Conservation (phyloP, 2,797 vertebrate genomes). For the Knipowitschia caucasica region DNA sequence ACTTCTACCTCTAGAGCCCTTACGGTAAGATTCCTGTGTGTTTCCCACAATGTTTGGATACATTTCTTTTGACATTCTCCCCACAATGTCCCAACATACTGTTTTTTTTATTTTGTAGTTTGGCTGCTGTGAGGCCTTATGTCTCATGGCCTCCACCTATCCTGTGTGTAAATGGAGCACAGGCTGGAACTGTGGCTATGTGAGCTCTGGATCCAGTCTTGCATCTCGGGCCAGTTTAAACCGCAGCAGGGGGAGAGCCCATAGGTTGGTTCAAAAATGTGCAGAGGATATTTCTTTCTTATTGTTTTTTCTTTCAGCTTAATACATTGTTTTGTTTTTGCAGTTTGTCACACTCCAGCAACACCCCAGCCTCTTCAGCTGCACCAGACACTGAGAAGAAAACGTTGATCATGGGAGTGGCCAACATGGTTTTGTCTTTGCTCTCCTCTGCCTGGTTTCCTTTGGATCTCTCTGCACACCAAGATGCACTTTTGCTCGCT, state of each 20-base stretch:
- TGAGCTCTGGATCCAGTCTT: conserved; percentile 60
- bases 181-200: conserved; percentile 95
- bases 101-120: conserved; percentile 71
- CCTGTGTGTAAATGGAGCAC: conserved; percentile 90
- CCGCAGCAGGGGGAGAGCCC: conserved; percentile 56
- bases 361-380: conserved; percentile 43
- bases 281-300: neutral
- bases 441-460: conserved; percentile 96
- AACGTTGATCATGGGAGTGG: conserved; percentile 85
- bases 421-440: conserved; percentile 87
- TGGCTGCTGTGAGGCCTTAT: conserved; percentile 95
- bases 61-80: neutral
- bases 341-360: conserved; percentile 81
- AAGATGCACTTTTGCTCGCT: conserved; percentile 88
- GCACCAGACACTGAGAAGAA: conserved; percentile 75
- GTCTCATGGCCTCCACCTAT: conserved; percentile 84
- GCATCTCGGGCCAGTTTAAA: conserved; percentile 54
- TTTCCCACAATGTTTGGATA: neutral
- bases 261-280: conserved; percentile 40
- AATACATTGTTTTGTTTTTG: conserved; percentile 10
- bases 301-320: neutral
- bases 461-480: conserved; percentile 91
- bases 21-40: conserved; percentile 74
- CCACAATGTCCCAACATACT: neutral
- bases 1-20: conserved; percentile 89